phyloP scores from a whole-genome alignment of 2,113 vertebrate species.

The Ophiodon elongatus region DNA sequence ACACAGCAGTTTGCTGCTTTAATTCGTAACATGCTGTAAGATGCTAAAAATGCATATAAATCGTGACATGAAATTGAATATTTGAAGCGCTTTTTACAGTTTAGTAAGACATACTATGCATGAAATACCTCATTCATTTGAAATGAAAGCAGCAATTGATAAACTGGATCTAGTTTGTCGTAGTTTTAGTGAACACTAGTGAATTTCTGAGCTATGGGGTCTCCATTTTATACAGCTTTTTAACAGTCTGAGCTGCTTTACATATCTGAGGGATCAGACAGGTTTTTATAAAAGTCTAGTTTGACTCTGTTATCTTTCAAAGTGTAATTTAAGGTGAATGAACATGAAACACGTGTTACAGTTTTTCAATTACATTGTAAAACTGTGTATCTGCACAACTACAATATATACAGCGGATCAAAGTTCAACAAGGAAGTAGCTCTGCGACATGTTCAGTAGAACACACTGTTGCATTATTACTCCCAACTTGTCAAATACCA shows the following conservation, averaged over 20 bases:
- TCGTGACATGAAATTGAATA: not conserved
- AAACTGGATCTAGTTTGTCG: not conserved
- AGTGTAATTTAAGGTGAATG: not conserved
- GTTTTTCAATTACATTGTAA: constrained; percentile 8
- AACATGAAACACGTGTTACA: not conserved
- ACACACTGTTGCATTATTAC: not conserved
- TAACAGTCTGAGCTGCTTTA: not conserved
- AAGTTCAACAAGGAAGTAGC: constrained; percentile 7
- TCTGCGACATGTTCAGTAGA: not conserved
- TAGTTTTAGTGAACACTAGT: not conserved
- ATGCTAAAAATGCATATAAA: not conserved
- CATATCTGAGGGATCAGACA: not conserved
- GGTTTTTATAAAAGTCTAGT: not conserved
- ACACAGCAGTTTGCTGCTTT: constrained; percentile 11
- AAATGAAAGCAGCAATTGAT: not conserved
- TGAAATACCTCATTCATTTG: not conserved
- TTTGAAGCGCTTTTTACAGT: not conserved
- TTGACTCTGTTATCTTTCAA: not conserved
- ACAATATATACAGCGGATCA: not conserved
- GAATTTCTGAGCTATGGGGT: not conserved
- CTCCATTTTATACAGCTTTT: not conserved
- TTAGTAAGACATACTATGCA: not conserved
- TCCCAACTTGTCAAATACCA: not conserved
- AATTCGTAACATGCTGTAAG: not conserved
- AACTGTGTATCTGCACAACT: not conserved